Evolutionary conservation across 2,113 vertebrate species (phyloP), one percentile per base, ranked within the genome.

Genomic region (Gasterosteus aculeatus): DNA sequence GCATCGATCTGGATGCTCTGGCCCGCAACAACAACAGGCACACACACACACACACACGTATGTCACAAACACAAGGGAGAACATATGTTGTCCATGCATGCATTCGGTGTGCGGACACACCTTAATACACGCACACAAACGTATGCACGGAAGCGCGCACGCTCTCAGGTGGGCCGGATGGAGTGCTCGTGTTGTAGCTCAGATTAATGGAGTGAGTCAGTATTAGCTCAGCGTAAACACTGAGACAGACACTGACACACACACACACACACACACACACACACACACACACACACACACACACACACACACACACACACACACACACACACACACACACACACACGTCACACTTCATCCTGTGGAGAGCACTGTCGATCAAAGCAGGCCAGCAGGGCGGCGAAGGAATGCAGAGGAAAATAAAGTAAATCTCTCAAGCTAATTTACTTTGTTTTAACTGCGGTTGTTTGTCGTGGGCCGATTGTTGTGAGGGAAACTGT

Each of bases 221-320:
- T 90, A 90, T 93, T 92, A 89, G 86, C 88, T 91, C 87, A 87
- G 88, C 83, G 91, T 91, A 88, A 93, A 93, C 86, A 90, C 82
- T 82, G 82, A 90, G 84, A 90, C 87, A 92, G 88, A 88, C 89
- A 84, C 83, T 90, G 89, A 91, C 88, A 90, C 83, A 89, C 87
- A 89, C 91, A 88, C 86, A 33, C 90, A 85, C 89, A 91, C 90
- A 33, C 33, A 33, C 33, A 33, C 33, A 33, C 33, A 33, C 35
- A 38, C 35, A 38, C 35, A 91, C 90, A 33, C 33, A 33, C 33
- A 33, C 33, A 33, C 33, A 33, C 35, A 38, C 35, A 38, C 35
- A 90, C 87, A 92, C 87, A 88, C 89, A 84, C 83, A 89, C 88
- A 91, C 88, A 90, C 83, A 89, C 87, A 89, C 91, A 88, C 86